Evolutionary conservation across 1,140 invertebrate species (phyloP), one percentile per base, ranked within the genome.

Genomic region (Penaeus indicus): DNA sequence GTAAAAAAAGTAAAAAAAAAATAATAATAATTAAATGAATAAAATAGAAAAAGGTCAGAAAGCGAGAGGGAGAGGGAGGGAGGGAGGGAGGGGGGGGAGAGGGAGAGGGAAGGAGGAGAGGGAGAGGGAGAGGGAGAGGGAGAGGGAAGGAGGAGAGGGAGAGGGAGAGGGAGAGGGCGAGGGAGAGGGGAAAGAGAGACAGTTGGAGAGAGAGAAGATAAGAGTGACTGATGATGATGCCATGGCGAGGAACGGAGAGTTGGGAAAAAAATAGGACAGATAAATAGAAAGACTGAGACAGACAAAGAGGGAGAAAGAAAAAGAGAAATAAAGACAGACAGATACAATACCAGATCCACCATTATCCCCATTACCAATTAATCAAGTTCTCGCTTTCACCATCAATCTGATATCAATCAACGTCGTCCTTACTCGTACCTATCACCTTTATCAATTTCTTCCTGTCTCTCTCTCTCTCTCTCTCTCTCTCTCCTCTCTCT

Each of bases 31-130:
- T 3, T 22, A 11, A 11, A 11, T 27, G 32, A 21, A 21, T 1
- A n/a, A 69, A 27, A 69, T 10, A 7, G 13, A 22, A 69, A 7
- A 22, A 27, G n/a, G 19, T 69, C 32, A 10, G 22, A 21, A 21
- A 19, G 21, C 13, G 32, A 72, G 64, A 67, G 83, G n/a, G 67
- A 84, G 83, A 79, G 77, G 18, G 77, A 79, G 78, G 13, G 78
- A 69, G 32, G 67, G 21, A 83, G 81, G 63, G 22, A 63, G 61
- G 63, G 22, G 64, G 81, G 63, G 25, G 64, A 25, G 42, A 2
- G 54, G 64, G 42, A 16, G 54, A 8, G 61, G 42, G 61, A 38
- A 75, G 38, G 75, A 42, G 75, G 10, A 75, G 69, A 75, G 62
- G 25, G 67, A 54, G 62, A 72, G 67, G n/a, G 42, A 47, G 42